Conservation (phyloP, 2,113 vertebrate species). For the Formicarius rufipectus region DNA sequence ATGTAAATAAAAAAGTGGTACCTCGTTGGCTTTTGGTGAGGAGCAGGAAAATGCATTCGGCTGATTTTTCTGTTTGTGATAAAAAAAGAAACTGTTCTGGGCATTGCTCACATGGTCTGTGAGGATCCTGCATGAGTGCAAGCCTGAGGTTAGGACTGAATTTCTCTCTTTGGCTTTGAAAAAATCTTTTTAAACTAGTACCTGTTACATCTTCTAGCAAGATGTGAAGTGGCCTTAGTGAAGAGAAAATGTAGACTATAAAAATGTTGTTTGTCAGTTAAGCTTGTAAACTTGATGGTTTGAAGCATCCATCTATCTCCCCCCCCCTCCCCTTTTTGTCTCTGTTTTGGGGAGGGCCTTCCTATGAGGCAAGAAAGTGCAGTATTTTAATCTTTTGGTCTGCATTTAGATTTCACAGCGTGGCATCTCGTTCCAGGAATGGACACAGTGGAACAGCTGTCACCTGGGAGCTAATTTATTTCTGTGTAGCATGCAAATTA, state of each 20-base stretch:
- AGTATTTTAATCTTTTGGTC: slow-evolving; percentile 7
- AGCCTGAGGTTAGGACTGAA: neutral
- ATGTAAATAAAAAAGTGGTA: neutral
- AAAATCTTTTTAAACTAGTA: neutral
- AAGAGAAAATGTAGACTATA: neutral
- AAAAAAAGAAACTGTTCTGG: neutral
- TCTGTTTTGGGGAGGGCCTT: neutral
- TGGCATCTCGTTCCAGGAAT: slow-evolving; percentile 40
- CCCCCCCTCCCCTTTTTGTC: neutral
- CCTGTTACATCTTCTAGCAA: neutral
- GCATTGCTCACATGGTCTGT: neutral
- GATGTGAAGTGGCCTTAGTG: neutral
- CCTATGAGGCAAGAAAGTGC: neutral
- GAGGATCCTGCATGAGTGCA: neutral
- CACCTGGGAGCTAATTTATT: slow-evolving; percentile 69
- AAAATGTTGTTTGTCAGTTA: neutral
- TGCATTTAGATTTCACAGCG: slow-evolving; percentile 39
- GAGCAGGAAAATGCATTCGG: neutral
- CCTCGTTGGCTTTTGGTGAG: neutral
- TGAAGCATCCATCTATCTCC: neutral
- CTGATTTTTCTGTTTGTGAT: neutral
- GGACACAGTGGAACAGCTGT: slow-evolving; percentile 47
- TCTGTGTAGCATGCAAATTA: slow-evolving; percentile 65
- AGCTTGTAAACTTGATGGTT: neutral
- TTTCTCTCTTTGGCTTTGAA: neutral